Base-by-base conservation (phyloP, 1,140 invertebrate genomes). In the Drosophila orena region DNA sequence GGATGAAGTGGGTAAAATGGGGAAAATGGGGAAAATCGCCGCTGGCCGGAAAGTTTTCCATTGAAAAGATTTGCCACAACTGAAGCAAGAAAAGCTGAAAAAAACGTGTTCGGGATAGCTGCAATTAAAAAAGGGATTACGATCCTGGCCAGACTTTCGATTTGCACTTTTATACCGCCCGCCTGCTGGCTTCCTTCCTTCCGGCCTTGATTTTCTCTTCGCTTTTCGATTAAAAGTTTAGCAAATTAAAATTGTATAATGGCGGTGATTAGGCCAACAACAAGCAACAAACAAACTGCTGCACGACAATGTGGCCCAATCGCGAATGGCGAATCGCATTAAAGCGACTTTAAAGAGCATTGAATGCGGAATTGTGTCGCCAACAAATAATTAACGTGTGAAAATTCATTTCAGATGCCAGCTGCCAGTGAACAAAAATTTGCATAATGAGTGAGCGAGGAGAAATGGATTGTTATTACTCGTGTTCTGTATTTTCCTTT, bases 51-150 rank as follows among this genome's bases (percentile, higher is more conserved):
- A 60, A 65, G 59, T 71, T 71, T 71, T 42, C 64, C 49, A 57
- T 44, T 37, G 43, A 27, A 50, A 52, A 77, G 59, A 59, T 64
- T 65, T 59, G n/a, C 66, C 54, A 62, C 52, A 62, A 47, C 15
- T n/a, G 57, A 38, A 35, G 24, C 44, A 11, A 17, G 22, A 27
- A 40, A 30, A 38, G 37, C 4, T 10, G 2, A 35, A 56, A 52
- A 40, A 55, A 58, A 56, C 68, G 71, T 68, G 60, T 75, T 61
- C 65, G 57, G 66, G 49, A 64, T 80, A 58, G 65, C 61, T 80
- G 79, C 84, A 89, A 89, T 89, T 89, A 89, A 89, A 89, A 89
- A 90, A 70, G 79, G 85, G 85, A 84, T 89, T 89, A 80, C 76
- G 62, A 70, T 74, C 62, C 69, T 38, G 68, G 58, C 58, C 61